Conservation (phyloP, 2,888 invertebrate species). For the Rhabditoides inermis region DNA sequence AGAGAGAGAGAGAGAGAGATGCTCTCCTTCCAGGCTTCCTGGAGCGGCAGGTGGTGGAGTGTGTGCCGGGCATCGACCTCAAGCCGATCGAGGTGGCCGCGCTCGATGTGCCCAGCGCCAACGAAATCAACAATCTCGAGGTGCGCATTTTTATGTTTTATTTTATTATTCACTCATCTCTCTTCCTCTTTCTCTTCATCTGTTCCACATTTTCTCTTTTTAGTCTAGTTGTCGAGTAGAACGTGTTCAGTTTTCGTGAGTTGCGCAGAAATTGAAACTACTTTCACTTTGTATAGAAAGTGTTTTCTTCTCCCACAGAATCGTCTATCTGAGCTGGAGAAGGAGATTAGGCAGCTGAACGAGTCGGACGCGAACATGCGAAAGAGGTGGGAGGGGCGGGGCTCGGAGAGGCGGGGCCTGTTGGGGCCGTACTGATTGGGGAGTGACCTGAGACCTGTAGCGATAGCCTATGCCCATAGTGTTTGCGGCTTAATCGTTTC, state of each 20-base stretch:
- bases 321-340: constrained; percentile 22
- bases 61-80: constrained; percentile 87
- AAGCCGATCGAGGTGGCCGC: constrained; percentile 53
- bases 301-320: constrained; percentile 2
- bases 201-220: too few species aligned
- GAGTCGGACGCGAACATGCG: constrained; percentile 27
- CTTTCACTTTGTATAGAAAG: neutral
- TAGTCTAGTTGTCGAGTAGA: too few species aligned
- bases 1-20: neutral
- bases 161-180: too few species aligned
- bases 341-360: constrained; percentile 34
- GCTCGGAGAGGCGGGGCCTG: too few species aligned
- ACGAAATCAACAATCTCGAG: constrained; percentile 96
- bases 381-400: too few species aligned
- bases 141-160: constrained; percentile 54
- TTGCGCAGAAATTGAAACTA: neutral
- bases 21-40: constrained; percentile 62
- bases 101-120: constrained; percentile 83
- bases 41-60: constrained; percentile 89
- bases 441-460: too few species aligned
- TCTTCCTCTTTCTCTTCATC: too few species aligned
- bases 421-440: too few species aligned
- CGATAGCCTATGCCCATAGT: too few species aligned
- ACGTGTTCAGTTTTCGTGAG: too few species aligned
- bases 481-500: too few species aligned